Conservation (phyloP, 1,140 invertebrate species). For the Orius insidiosus region DNA sequence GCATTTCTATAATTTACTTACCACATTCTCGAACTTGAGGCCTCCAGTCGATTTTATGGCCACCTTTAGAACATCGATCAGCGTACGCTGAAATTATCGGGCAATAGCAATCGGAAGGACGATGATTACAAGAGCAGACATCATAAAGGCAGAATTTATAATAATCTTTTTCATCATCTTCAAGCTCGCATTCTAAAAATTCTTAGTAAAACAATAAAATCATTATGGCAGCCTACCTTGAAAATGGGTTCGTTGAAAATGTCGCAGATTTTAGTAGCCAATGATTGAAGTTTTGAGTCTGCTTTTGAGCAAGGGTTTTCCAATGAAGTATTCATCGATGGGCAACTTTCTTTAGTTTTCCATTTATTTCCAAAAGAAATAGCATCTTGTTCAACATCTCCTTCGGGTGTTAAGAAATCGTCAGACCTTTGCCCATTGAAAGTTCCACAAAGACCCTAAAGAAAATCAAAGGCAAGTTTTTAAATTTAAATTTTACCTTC, state of each 20-base stretch:
- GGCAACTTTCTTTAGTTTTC: slow-evolving; percentile 59
- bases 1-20: too few relatives aligned
- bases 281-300: too few relatives aligned
- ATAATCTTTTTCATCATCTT: slow-evolving; percentile 64
- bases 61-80: slow-evolving; percentile 52
- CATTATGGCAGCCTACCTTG: too few relatives aligned
- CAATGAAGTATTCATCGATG: background rate
- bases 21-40: slow-evolving; percentile 58
- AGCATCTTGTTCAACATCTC: slow-evolving; percentile 56
- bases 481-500: too few relatives aligned
- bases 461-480: too few relatives aligned
- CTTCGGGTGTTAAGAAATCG: slow-evolving; percentile 73
- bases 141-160: slow-evolving; percentile 54
- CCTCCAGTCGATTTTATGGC: slow-evolving; percentile 56
- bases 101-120: slow-evolving; percentile 49
- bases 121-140: slow-evolving; percentile 52
- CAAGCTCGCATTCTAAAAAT: slow-evolving; percentile 52
- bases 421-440: slow-evolving; percentile 74
- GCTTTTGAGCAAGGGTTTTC: background rate
- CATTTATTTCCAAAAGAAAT: slow-evolving; percentile 73
- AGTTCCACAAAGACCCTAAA: slow-evolving; percentile 69
- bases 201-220: too few relatives aligned
- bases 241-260: too few relatives aligned
- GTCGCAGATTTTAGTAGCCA: too few relatives aligned
- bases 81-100: slow-evolving; percentile 64